Base-by-base conservation (phyloP, 2,888 invertebrate species). In the Drosophila anomelani region DNA sequence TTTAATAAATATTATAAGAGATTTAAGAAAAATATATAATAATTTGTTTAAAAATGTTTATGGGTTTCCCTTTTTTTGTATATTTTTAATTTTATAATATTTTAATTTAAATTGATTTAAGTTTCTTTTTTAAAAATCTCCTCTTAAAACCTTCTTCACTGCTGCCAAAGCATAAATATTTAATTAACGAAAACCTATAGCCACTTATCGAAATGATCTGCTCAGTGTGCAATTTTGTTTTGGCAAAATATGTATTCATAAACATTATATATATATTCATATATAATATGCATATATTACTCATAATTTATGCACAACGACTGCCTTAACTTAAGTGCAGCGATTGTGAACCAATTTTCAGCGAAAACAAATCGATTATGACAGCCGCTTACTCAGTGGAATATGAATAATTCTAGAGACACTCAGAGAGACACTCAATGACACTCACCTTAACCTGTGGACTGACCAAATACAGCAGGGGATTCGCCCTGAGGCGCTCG, bases 381-480 rank as follows among this genome's bases (percentile, higher is more conserved):
- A 39, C 58, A 60, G 20, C 15, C 34, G 34, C 34, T 34, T 34
- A 51, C 15, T 60, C 46, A 62, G 47, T 20, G 23, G 32, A 12
- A 20, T 20, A 51, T 39, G 15, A 63, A 17, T 17, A 26, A 36
- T 3, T 17, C 20, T 23, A 23, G 4, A 41, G 39, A n/a, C 38
- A 38, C 38, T n/a, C 39, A 39, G 34, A 32, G 32, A 0, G 9
- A n/a, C 32, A 92, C 94, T 94, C 93, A 32, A 10, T 0, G 9
- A n/a, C 32, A 92, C 94, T 94, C 93, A 98, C 98, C 97, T 98
- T 97, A 89, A 98, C 97, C 95, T 97, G 97, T 91, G 98, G 98
- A 96, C 98, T 98, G 95, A 97, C 96, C 93, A 99, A 94, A 93
- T 98, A 98, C 90, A 98, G 95, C 90, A 99, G 94, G 90, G 98